Base-by-base conservation (phyloP, 2,888 invertebrate genomes). In the Catocala nupta region DNA sequence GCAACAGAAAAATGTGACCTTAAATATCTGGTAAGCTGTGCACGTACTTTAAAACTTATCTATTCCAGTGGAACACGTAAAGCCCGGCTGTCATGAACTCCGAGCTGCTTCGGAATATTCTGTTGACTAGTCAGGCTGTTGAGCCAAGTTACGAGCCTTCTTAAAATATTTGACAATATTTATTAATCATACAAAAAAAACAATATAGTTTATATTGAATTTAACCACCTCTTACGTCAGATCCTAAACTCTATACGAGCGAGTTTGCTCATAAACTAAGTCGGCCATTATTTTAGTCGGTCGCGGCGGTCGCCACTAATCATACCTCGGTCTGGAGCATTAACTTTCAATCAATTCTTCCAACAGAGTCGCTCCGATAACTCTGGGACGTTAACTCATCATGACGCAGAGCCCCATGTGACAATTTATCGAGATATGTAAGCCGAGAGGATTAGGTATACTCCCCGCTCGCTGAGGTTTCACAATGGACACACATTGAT, bases 321-420 rank as follows among this genome's bases (percentile, higher is more conserved):
- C 68, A 70, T 54, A 51, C 56, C 65, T 58, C 61, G 63, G 60
- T 55, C 33, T 25, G 34, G 47, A 55, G 68, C 71, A 71, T 80
- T 79, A 79, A 73, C 75, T 75, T 75, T 75, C 75, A 81, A 80
- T 82, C 77, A 79, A 81, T 78, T 76, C 75, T 79, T 75, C 73
- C 71, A 63, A 56, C 53, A 71, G 71, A 76, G 63, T 79, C 68
- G 71, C 9, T 68, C 70, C 65, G 70, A 74, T 75, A 74, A 68
- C 60, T 62, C 48, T 36, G 13, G 53, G 53, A 56, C 59, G 59
- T 52, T 68, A 68, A 62, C 63, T 73, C 68, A 72, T 70, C 70
- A 64, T 68, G 75, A 73, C 73, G 63, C 36, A 49, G 44, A 60
- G 65, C 67, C 66, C 68, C 74, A 60, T 64, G 70, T 72, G 78